Base-by-base conservation (phyloP, 92 coral and sea anemone genomes). In the Paramuricea clavata region DNA sequence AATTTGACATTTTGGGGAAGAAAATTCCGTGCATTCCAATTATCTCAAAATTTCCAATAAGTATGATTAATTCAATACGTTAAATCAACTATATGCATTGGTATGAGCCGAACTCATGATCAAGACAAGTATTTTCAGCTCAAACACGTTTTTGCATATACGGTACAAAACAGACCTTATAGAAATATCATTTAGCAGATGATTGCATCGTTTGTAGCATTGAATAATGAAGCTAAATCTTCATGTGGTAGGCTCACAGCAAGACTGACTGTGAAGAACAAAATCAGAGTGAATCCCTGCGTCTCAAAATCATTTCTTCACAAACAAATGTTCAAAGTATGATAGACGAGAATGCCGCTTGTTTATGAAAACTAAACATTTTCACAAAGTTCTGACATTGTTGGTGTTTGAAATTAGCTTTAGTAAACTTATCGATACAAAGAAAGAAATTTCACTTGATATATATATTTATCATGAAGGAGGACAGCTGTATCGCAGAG, bases 401-500 rank as follows among this genome's bases (percentile, higher is more conserved):
- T 36, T 36, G 8, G 42, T 36, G 42, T 36, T 36, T 36, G 42
- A 36, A 36, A 8, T 36, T 36, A 36, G 54, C 8, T 21, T 19
- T 3, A 21, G 62, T 19, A 21, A 54, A 21, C 22, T 54, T 21
- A 54, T 21, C 16, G 0, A n/a, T 60, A 60, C 39, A 25, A 28
- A 12, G 26, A 54, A 54, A 16, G 62, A 54, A 54, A 2, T 19
- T 54, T 54, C 64, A 4, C 64, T 15, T 17, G 26, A 15, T 3
- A 56, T 56, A 56, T 2, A n/a, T n/a, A n/a, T n/a, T 60, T 15
- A 27, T 32, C 72, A 65, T 65, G 21, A 28, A 65, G 35, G 72
- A 62, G 39, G 39, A 32, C 72, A 65, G 72, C 72, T 65, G 72
- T 62, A 62, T 26, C 22, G 19, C 5, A 11, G 72, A 65, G 72